Conservation (phyloP, 2,113 vertebrate species). For the Embiotoca jacksoni region DNA sequence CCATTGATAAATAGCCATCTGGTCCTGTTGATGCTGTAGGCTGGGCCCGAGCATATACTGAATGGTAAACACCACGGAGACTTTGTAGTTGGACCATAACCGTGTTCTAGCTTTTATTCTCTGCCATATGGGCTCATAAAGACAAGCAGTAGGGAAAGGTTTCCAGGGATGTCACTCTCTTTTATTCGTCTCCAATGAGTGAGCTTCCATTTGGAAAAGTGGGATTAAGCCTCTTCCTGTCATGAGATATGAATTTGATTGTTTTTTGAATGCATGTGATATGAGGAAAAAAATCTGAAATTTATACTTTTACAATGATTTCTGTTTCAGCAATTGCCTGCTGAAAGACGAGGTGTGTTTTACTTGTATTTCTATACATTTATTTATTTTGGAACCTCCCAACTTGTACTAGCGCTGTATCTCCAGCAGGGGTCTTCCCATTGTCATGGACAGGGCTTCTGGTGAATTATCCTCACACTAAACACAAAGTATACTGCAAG, state of each 20-base stretch:
- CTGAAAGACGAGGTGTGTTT: background rate
- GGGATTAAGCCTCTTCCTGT: slow-evolving; percentile 18
- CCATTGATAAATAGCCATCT: slow-evolving; percentile 75
- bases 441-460: slow-evolving; percentile 63
- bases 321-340: background rate
- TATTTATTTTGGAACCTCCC: slow-evolving; percentile 8
- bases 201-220: slow-evolving; percentile 41
- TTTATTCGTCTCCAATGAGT: slow-evolving; percentile 53
- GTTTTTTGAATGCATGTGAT: background rate
- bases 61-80: slow-evolving; percentile 54
- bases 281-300: too few relatives aligned
- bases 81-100: slow-evolving; percentile 62
- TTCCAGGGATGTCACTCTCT: slow-evolving; percentile 55
- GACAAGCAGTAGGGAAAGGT: slow-evolving; percentile 55
- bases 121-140: slow-evolving; percentile 78
- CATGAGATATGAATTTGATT: background rate
- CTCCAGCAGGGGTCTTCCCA: slow-evolving; percentile 83
- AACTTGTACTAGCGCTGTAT: slow-evolving; percentile 66
- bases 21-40: slow-evolving; percentile 67
- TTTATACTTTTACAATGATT: too few relatives aligned
- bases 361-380: background rate
- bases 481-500: slow-evolving; percentile 6
- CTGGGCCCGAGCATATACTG: slow-evolving; percentile 41
- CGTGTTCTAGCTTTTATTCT: slow-evolving; percentile 61
- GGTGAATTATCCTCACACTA: slow-evolving; percentile 32